Base-by-base conservation (phyloP, 2,797 vertebrate species). In the Fistularia commersonii region DNA sequence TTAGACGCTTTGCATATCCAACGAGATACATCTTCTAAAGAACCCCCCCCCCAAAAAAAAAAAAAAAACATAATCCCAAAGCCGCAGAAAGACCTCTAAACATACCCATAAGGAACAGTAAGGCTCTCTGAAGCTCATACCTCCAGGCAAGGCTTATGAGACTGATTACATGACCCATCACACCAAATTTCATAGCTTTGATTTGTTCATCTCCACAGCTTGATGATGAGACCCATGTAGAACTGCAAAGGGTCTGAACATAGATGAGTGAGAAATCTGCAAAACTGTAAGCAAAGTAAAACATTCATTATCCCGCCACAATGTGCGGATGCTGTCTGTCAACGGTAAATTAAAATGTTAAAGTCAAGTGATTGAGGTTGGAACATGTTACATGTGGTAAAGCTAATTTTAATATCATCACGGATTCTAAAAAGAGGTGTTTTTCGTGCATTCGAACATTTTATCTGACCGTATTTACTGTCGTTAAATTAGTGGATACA, bases 21-120 rank as follows among this genome's bases (percentile, higher is more conserved):
- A 73, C 74, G 63, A 74, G 54, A 73, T 72, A 46, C 59, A 72
- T 41, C 48, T 58, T 60, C 32, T n/a, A n/a, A n/a, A n/a, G n/a
- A n/a, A n/a, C n/a, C n/a, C n/a, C n/a, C n/a, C n/a, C n/a, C n/a
- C n/a, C n/a, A n/a, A 46, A 37, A 51, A 43, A 54, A 56, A 51
- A 55, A 61, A 63, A 42, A 46, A 63, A 45, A 51, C 45, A 41
- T 70, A 59, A 61, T 65, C 57, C 66, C 47, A 10, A 33, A 48
- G 12, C 51, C 65, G 57, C 45, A 64, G 44, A 54, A 66, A 13
- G 51, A 60, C 34, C 59, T 69, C n/a, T 53, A n/a, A 57, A 7
- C 45, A 48, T 52, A 32, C 48, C 54, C 3, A 32, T 9, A 6
- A 6, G 55, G 57, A 34, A 74, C 39, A 49, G 10, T 9, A 34